Evolutionary conservation across 2,113 vertebrate species (phyloP).

Genomic region (Osmerus eperlanus): DNA sequence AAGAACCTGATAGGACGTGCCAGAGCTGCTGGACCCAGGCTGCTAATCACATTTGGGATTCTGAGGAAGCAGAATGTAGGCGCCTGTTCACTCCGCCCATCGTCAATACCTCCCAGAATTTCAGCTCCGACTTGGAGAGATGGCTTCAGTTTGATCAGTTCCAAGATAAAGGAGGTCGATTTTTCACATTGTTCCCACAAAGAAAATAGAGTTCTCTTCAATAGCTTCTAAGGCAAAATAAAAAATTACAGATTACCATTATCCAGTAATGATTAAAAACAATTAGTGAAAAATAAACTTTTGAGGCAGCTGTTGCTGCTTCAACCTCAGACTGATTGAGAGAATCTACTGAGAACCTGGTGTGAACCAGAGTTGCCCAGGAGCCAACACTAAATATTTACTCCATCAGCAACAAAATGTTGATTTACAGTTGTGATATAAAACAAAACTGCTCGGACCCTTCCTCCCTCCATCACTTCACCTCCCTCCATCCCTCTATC

Average conservation of each 20-base stretch:
- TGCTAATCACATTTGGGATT: conserved; percentile 7
- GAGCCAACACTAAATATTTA: conserved; percentile 36
- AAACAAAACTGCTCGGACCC: conserved; percentile 36
- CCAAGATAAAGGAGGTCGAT: too few relatives aligned
- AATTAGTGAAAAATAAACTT: too few relatives aligned
- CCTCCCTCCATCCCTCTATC: conserved; percentile 34
- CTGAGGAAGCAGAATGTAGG: conserved; percentile 10
- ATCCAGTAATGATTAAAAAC: too few relatives aligned
- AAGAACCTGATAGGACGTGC: conserved; percentile 5
- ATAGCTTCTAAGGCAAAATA: too few relatives aligned
- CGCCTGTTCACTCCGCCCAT: too few relatives aligned
- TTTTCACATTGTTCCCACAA: too few relatives aligned
- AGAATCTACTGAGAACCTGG: conserved; percentile 48
- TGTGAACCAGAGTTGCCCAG: conserved; percentile 47
- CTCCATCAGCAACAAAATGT: conserved; percentile 39
- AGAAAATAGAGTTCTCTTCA: too few relatives aligned
- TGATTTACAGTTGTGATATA: conserved; percentile 58
- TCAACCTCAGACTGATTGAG: conserved; percentile 55
- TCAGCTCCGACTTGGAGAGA: too few relatives aligned
- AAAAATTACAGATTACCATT: conserved; percentile 25
- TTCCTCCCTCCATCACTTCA: conserved; percentile 1
- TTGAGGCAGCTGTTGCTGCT: conserved; percentile 31
- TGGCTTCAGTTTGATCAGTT: too few relatives aligned
- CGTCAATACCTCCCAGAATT: conserved; percentile 4
- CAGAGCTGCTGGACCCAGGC: not conserved